These are phyloP conservation scores for Trididemnum clinides DNA, from an alignment of 23 tunicate species.

Conservation along the genomic window DNA sequence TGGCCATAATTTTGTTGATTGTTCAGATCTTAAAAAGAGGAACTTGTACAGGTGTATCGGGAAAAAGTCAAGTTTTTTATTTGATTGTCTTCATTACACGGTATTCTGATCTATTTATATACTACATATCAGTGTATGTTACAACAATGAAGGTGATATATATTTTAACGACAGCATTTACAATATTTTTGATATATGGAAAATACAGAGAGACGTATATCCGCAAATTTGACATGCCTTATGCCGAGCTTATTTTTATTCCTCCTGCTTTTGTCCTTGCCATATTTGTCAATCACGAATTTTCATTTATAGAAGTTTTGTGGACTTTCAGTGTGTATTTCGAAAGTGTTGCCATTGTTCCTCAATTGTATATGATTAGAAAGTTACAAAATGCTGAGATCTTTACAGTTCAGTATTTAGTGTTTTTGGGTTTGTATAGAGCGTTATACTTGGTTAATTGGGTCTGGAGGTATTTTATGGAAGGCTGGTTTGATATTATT, in stretches of 20 bases:
- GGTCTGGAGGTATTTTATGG: conserved; percentile 44
- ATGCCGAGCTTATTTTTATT: neutral
- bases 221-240: neutral
- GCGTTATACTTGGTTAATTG: conserved; percentile 52
- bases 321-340: conserved; percentile 62
- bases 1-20: conserved; percentile 47
- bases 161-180: neutral
- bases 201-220: conserved; percentile 34
- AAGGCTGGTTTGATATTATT: conserved; percentile 52
- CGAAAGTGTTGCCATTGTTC: conserved; percentile 60
- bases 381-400: conserved; percentile 43
- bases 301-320: conserved; percentile 35
- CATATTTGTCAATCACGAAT: conserved; percentile 38
- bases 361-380: conserved; percentile 52
- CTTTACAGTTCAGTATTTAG: conserved; percentile 41
- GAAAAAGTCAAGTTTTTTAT: conserved; percentile 52
- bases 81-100: conserved; percentile 43
- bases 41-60: conserved; percentile 59
- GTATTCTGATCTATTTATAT: conserved; percentile 37
- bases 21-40: conserved; percentile 33
- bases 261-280: conserved; percentile 11
- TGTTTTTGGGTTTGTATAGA: conserved; percentile 50
- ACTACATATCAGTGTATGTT: conserved; percentile 9
- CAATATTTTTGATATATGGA: conserved; percentile 33
- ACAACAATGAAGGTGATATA: conserved; percentile 40